Conservation (phyloP, 2,113 vertebrate species). For the Craseonycteris thonglongyai region DNA sequence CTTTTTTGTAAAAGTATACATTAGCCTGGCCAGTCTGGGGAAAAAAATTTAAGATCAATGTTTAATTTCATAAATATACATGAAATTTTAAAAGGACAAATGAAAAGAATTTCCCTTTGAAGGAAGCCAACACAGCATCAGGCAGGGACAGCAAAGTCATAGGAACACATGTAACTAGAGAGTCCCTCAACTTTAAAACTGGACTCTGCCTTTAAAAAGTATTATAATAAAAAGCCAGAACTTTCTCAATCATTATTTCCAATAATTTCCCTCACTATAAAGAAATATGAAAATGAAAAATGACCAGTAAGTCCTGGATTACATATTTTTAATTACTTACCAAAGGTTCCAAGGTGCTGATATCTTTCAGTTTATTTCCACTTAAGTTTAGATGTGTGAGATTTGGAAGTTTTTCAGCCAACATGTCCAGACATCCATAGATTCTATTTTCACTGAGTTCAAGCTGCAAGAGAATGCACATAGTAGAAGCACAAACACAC, state of each 20-base stretch:
- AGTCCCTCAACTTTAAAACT: not conserved
- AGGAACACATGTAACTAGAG: not conserved
- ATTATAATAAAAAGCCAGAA: not conserved
- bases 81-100: not conserved
- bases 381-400: conserved; percentile 94
- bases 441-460: conserved; percentile 96
- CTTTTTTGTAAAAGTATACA: not conserved
- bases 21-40: not conserved
- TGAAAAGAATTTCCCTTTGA: not conserved
- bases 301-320: conserved; percentile 36
- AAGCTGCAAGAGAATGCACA: conserved; percentile 79
- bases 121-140: not conserved
- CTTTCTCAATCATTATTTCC: not conserved
- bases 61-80: not conserved
- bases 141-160: not conserved
- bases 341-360: conserved; percentile 93
- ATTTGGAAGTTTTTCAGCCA: conserved; percentile 93
- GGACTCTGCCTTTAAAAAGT: not conserved
- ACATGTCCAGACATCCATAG: conserved; percentile 89
- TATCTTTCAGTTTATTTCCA: conserved; percentile 95
- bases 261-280: conserved; percentile 36
- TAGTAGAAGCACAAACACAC: not conserved
- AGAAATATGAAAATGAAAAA: conserved; percentile 67
- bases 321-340: conserved; percentile 76
- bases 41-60: not conserved